These are phyloP conservation scores for Tokudaia muenninki DNA, from an alignment of 2,797 vertebrate species.

Conservation along the genomic window DNA sequence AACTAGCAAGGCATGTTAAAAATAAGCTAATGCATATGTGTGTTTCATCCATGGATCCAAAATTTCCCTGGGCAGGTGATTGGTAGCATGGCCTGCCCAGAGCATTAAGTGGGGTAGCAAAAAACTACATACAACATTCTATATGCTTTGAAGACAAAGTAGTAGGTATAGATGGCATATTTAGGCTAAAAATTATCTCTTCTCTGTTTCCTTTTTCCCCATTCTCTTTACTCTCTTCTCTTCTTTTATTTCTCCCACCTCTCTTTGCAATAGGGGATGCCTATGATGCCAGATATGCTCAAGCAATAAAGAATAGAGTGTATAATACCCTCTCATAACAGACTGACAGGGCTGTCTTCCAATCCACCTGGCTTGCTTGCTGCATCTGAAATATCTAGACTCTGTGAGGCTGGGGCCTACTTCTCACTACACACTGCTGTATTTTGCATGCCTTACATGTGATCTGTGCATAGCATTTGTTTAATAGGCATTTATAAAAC, in stretches of 20 bases:
- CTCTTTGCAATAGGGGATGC: background rate
- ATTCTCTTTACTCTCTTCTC: background rate
- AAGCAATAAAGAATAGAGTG: background rate
- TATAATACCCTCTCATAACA: background rate
- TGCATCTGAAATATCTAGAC: background rate
- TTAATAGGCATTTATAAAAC: slow-evolving; percentile 4
- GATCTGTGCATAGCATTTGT: background rate
- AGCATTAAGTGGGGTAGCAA: background rate
- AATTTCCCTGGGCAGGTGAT: background rate
- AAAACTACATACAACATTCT: background rate
- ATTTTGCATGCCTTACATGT: background rate
- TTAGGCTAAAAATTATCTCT: background rate
- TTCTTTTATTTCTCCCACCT: background rate
- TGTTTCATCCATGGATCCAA: background rate
- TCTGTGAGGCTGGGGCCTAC: background rate
- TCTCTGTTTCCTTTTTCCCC: background rate
- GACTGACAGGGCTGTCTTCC: background rate
- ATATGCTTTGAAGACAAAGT: background rate
- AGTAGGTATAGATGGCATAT: background rate
- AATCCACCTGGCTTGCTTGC: background rate
- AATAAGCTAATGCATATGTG: background rate
- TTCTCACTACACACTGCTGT: background rate
- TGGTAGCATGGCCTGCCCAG: background rate
- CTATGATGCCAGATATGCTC: background rate
- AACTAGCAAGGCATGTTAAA: background rate